These are phyloP conservation scores for Embiotoca jacksoni DNA, from an alignment of 2,113 vertebrate genomes.

Conservation along the genomic window DNA sequence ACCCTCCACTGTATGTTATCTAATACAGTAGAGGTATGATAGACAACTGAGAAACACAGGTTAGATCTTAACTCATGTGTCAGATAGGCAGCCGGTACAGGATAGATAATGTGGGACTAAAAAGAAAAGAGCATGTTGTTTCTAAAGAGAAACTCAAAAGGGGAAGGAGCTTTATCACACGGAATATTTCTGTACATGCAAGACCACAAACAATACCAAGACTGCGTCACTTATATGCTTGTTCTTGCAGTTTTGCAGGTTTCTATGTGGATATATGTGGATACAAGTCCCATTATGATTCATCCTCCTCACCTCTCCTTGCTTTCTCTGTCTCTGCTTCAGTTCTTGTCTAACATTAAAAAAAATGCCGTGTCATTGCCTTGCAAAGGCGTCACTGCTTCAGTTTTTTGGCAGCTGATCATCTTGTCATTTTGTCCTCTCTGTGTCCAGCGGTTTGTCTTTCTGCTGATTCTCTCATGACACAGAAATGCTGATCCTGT, in stretches of 20 bases:
- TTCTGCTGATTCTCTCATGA: constrained; percentile 43
- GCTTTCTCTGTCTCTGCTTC: neutral
- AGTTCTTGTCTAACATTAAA: neutral
- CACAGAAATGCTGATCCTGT: constrained; percentile 47
- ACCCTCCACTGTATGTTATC: neutral
- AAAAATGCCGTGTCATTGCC: constrained; percentile 42
- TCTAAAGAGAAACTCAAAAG: constrained; percentile 43
- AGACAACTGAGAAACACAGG: neutral
- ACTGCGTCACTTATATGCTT: neutral
- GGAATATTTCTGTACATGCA: constrained; percentile 10
- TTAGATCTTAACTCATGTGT: neutral
- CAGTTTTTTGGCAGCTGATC: constrained; percentile 19
- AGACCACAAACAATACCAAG: neutral
- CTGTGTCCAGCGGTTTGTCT: constrained; percentile 40
- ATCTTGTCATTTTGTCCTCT: constrained; percentile 29
- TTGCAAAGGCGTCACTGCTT: neutral
- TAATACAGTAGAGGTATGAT: neutral
- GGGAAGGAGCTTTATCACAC: constrained; percentile 31
- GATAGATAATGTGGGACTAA: neutral
- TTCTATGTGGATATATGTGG: neutral
- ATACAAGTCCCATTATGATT: neutral
- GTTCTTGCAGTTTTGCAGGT: neutral
- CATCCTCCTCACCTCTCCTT: constrained; percentile 18
- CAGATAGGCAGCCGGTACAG: neutral
- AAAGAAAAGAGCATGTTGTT: neutral